Conservation (phyloP, 2,888 invertebrate genomes). For the Microctonus hyperodae region DNA sequence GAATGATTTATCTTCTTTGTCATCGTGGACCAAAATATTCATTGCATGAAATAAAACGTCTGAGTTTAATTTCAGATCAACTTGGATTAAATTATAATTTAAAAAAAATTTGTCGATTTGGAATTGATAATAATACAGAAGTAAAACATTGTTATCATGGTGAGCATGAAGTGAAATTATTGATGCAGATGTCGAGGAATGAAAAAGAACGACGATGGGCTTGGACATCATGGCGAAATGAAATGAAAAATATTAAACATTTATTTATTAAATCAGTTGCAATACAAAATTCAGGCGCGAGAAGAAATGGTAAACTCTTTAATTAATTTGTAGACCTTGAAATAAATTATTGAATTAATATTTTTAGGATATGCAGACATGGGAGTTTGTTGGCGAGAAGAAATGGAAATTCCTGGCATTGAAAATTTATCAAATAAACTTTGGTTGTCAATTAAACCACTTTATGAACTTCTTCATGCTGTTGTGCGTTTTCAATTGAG, state of each 20-base stretch:
- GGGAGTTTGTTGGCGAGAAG: slow-evolving; percentile 72
- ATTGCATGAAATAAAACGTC: slow-evolving; percentile 66
- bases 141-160: slow-evolving; percentile 66
- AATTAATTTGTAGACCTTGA: background rate
- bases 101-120: slow-evolving; percentile 62
- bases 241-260: slow-evolving; percentile 68
- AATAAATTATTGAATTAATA: background rate
- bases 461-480: slow-evolving; percentile 77
- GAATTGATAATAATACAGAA: background rate
- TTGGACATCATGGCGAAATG: slow-evolving; percentile 75
- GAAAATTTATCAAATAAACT: slow-evolving; percentile 65
- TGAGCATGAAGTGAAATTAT: slow-evolving; percentile 70
- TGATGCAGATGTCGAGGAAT: slow-evolving; percentile 65
- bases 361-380: slow-evolving; percentile 70
- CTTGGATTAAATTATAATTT: slow-evolving; percentile 70
- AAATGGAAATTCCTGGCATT: slow-evolving; percentile 70
- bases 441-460: slow-evolving; percentile 68
- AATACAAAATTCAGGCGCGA: slow-evolving; percentile 71
- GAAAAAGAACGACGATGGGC: slow-evolving; percentile 67
- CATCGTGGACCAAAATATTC: slow-evolving; percentile 69
- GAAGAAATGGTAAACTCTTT: slow-evolving; percentile 67
- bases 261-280: slow-evolving; percentile 67
- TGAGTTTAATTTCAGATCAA: slow-evolving; percentile 64
- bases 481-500: slow-evolving; percentile 72
- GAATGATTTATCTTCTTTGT: slow-evolving; percentile 70